A percentile compares a stretch with the other conserved stretches of the same genome.
These are phyloP conservation scores for Metopia argyrocephala DNA, from an alignment of 2,888 invertebrate species.

Conservation along the genomic window DNA sequence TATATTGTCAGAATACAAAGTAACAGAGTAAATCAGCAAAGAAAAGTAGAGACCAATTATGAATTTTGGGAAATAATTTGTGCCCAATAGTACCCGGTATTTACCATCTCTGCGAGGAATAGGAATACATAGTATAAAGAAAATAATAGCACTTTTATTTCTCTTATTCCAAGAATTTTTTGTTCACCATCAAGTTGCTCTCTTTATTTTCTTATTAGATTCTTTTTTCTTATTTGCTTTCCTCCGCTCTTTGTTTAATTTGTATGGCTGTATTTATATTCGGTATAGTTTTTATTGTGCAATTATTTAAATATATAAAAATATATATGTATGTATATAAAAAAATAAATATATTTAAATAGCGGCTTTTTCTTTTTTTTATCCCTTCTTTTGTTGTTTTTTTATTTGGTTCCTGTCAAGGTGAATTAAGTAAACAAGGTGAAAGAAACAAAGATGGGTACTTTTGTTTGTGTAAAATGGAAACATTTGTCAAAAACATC, in stretches of 20 bases:
- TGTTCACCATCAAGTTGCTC: conserved; percentile 27
- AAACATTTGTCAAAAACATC: no score
- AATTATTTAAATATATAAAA: conserved; percentile 29
- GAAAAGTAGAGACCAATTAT: no score
- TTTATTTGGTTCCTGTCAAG: background rate
- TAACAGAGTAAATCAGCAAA: no score
- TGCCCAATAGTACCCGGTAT: background rate
- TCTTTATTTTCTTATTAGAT: conserved; percentile 26
- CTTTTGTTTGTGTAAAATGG: no score
- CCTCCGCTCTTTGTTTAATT: conserved; percentile 7
- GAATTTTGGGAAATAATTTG: no score
- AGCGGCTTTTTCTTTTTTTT: conserved; percentile 43
- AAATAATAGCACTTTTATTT: conserved; percentile 32
- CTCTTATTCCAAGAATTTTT: conserved; percentile 22
- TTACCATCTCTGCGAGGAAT: conserved; percentile 1
- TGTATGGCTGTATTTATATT: background rate
- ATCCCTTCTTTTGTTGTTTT: conserved; percentile 7
- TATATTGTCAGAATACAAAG: no score
- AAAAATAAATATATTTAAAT: no score
- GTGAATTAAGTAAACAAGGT: no score
- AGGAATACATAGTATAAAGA: conserved; percentile 41
- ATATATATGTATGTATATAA: no score
- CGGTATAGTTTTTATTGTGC: background rate
- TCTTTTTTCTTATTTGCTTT: background rate
- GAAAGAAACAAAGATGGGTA: no score